Percentiles rank a stretch among this genome's conserved stretches.
Conservation (phyloP, 2,113 vertebrate genomes). For the Atherinomorus stipes region DNA sequence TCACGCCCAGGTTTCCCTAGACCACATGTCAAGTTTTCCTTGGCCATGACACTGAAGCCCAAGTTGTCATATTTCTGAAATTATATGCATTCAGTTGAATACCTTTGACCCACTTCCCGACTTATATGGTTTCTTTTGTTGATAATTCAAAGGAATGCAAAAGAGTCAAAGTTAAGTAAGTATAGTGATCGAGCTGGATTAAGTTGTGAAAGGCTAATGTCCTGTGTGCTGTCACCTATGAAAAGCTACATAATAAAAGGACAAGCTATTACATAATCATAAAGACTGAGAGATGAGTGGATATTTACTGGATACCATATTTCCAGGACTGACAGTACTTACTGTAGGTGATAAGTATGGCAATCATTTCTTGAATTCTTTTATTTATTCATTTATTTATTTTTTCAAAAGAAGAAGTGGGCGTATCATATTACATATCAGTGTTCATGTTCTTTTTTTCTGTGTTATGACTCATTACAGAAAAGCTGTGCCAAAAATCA, state of each 20-base stretch:
- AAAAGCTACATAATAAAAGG: not conserved
- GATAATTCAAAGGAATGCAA: conserved; percentile 8
- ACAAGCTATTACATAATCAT: too few species aligned
- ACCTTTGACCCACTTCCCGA: not conserved
- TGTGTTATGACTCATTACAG: conserved; percentile 12
- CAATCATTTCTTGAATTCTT: conserved; percentile 12
- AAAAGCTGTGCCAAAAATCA: conserved; percentile 5
- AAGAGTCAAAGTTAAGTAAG: not conserved
- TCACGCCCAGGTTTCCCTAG: too few species aligned
- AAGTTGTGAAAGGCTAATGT: not conserved
- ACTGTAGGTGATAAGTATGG: conserved; percentile 7
- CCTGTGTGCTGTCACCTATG: not conserved
- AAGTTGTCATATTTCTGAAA: too few species aligned
- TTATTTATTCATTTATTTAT: too few species aligned
- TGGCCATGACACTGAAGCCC: too few species aligned
- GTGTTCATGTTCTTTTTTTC: conserved; percentile 3
- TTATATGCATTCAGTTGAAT: too few species aligned
- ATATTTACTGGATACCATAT: conserved; percentile 18
- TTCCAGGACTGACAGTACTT: conserved; percentile 18
- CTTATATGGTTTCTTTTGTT: conserved; percentile 12
- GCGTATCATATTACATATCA: not conserved
- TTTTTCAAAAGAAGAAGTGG: not conserved
- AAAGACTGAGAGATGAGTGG: not conserved
- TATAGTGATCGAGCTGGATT: conserved; percentile 21
- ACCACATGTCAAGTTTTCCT: too few species aligned